These are phyloP conservation scores for Habrosyne pyritoides DNA, from an alignment of 2,888 invertebrate species.

Conservation along the genomic window DNA sequence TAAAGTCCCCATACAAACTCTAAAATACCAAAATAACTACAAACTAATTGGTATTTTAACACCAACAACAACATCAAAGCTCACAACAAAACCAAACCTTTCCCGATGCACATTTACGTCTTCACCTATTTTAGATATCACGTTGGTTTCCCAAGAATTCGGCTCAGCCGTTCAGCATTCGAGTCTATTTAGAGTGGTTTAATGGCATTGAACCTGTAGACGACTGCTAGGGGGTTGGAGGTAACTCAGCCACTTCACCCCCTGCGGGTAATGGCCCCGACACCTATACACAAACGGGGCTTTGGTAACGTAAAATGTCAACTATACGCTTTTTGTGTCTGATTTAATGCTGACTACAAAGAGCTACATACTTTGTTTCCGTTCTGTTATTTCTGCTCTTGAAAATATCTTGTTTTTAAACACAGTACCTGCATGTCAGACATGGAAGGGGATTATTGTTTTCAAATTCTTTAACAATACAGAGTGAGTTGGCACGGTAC, in stretches of 20 bases:
- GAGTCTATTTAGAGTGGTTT: slow-evolving; percentile 53
- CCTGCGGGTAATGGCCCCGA: slow-evolving; percentile 60
- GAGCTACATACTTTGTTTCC: slow-evolving; percentile 20
- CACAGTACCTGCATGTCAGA: slow-evolving; percentile 3
- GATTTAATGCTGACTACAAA: slow-evolving; percentile 50
- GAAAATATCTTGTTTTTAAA: slow-evolving; percentile 6
- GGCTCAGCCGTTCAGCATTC: slow-evolving; percentile 34
- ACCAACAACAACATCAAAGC: not conserved
- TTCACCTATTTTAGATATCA: slow-evolving; percentile 17
- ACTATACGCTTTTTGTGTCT: slow-evolving; percentile 52
- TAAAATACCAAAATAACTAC: too few relatives aligned
- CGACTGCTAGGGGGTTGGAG: slow-evolving; percentile 36
- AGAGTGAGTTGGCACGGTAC: not conserved
- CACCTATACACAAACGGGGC: slow-evolving; percentile 59
- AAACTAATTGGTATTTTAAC: not conserved
- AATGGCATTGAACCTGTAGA: slow-evolving; percentile 68
- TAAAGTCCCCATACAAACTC: too few relatives aligned
- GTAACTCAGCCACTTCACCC: slow-evolving; percentile 50
- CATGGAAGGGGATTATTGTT: not conserved
- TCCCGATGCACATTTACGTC: slow-evolving; percentile 17
- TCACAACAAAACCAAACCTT: slow-evolving; percentile 12
- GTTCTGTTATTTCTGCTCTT: slow-evolving; percentile 8
- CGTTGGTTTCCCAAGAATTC: slow-evolving; percentile 47
- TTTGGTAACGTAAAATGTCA: slow-evolving; percentile 60
- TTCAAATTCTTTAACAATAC: not conserved